Conservation (phyloP, 2,113 vertebrate species). For the Hemibagrus wyckioides region DNA sequence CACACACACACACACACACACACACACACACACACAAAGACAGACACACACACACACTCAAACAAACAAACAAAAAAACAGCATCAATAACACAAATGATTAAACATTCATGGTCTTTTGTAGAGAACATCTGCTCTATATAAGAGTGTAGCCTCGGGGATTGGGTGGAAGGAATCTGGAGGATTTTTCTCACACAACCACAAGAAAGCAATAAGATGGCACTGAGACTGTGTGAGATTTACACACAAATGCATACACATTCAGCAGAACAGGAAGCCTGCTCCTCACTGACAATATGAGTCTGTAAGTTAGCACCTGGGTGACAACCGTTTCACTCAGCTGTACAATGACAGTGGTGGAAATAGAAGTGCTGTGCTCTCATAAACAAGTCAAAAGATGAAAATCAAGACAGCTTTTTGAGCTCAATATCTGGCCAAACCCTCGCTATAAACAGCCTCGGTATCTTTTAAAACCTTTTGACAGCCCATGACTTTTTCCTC, state of each 20-base stretch:
- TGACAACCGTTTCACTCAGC: slow-evolving; percentile 19
- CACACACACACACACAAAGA: slow-evolving; percentile 52
- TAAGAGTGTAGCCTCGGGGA: slow-evolving; percentile 76
- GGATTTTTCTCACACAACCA: slow-evolving; percentile 72
- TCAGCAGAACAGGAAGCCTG: slow-evolving; percentile 25
- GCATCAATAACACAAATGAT: slow-evolving; percentile 88
- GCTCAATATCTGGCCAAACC: slow-evolving; percentile 10
- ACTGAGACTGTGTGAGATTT: slow-evolving; percentile 45
- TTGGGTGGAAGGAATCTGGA: slow-evolving; percentile 72
- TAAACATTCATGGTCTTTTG: slow-evolving; percentile 84
- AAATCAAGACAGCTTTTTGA: not conserved
- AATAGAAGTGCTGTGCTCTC: not conserved
- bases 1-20: slow-evolving; percentile 22
- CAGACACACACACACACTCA: slow-evolving; percentile 59
- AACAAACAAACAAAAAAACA: slow-evolving; percentile 65
- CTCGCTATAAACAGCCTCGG: not conserved
- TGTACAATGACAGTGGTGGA: not conserved
- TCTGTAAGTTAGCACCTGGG: slow-evolving; percentile 39
- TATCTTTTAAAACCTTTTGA: slow-evolving; percentile 23
- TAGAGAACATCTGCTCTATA: slow-evolving; percentile 78
- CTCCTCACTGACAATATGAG: slow-evolving; percentile 16
- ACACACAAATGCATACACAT: slow-evolving; percentile 34
- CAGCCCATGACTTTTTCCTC: not conserved
- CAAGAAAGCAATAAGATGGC: slow-evolving; percentile 74
- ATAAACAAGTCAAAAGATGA: slow-evolving; percentile 9